These are phyloP conservation scores for Anagyrus pseudococci DNA, from an alignment of 2,888 invertebrate genomes.

Conservation along the genomic window DNA sequence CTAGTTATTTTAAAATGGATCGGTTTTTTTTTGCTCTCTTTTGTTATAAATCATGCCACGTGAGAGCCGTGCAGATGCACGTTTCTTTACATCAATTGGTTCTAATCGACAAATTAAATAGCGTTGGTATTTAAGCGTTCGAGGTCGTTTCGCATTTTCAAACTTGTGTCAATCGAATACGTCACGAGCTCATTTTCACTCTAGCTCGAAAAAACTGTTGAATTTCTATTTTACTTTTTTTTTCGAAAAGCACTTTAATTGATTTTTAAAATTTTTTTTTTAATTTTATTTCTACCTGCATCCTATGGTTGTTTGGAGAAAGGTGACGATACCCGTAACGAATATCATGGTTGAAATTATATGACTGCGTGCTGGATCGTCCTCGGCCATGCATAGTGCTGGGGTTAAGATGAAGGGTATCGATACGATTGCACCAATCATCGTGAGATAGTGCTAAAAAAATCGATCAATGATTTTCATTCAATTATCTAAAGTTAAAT, in stretches of 20 bases:
- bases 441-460: constrained; percentile 78
- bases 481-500: neutral
- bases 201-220: no score
- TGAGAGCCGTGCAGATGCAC: neutral
- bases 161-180: neutral
- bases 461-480: neutral
- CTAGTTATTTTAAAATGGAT: neutral
- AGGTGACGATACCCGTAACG: constrained; percentile 80
- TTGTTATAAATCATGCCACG: neutral
- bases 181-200: neutral
- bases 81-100: constrained; percentile 18
- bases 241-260: no score
- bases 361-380: constrained; percentile 76
- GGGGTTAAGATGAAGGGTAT: constrained; percentile 84
- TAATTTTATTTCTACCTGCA: constrained; percentile 64
- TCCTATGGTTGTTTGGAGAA: constrained; percentile 76
- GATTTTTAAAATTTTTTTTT: no score
- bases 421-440: constrained; percentile 85
- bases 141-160: constrained; percentile 20
- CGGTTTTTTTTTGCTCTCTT: constrained; percentile 1
- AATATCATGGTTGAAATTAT: constrained; percentile 85
- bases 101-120: constrained; percentile 24
- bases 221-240: no score
- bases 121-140: constrained; percentile 10
- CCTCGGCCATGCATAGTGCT: constrained; percentile 78